These are phyloP conservation scores for Dolichallabes microphthalmus DNA, from an alignment of 2,113 vertebrate species.

Conservation along the genomic window DNA sequence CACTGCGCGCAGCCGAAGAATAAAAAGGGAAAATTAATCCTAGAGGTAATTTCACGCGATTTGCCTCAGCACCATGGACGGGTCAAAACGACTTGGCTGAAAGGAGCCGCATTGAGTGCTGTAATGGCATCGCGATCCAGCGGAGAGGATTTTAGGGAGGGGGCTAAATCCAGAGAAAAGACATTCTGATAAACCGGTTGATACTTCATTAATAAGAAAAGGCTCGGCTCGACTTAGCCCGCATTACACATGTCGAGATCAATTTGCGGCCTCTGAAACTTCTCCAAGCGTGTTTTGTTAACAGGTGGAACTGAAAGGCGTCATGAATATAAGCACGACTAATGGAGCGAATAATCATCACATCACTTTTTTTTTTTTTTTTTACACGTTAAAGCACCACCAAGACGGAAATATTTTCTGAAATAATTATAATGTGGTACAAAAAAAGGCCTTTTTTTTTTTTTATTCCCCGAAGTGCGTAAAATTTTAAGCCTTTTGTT, in stretches of 20 bases:
- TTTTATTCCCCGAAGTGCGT: not conserved
- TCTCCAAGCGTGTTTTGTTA: slow-evolving; percentile 73
- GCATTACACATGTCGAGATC: slow-evolving; percentile 77
- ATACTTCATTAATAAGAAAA: slow-evolving; percentile 83
- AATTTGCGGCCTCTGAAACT: slow-evolving; percentile 73
- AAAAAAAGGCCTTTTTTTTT: not conserved
- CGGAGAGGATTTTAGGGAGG: slow-evolving; percentile 51
- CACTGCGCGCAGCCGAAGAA: slow-evolving; percentile 65
- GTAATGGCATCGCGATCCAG: slow-evolving; percentile 72
- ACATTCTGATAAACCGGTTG: slow-evolving; percentile 79
- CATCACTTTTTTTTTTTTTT: not conserved
- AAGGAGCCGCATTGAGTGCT: slow-evolving; percentile 81
- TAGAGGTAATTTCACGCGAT: slow-evolving; percentile 85
- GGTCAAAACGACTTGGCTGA: slow-evolving; percentile 76
- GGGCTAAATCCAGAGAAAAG: slow-evolving; percentile 70
- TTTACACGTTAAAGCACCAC: not conserved
- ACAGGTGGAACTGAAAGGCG: slow-evolving; percentile 72
- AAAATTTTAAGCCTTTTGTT: not conserved
- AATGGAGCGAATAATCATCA: slow-evolving; percentile 11
- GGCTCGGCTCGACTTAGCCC: slow-evolving; percentile 67
- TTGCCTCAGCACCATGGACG: slow-evolving; percentile 79
- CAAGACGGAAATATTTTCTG: not conserved
- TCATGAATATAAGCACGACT: slow-evolving; percentile 29
- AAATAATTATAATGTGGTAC: not conserved
- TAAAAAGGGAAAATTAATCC: slow-evolving; percentile 79